Evolutionary conservation across 1,140 invertebrate species (phyloP).

Genomic region (Brachystomella parvula): DNA sequence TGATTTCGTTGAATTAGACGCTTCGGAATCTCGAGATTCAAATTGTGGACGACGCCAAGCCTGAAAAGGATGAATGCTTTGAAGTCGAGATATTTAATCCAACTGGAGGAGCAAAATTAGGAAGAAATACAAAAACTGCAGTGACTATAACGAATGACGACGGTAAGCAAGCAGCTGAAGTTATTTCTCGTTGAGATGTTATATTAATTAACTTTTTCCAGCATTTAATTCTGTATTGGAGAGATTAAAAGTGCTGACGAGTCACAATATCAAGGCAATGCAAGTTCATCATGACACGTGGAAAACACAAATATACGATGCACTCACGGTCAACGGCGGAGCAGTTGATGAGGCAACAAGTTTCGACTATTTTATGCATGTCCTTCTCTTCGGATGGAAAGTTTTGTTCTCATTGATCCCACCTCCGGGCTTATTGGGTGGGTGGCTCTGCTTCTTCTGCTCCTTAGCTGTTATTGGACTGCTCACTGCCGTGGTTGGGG

Average conservation of each 20-base stretch:
- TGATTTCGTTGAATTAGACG: constrained; percentile 37
- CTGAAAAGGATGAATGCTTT: constrained; percentile 60
- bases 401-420: constrained; percentile 31
- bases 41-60: constrained; percentile 54
- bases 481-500: constrained; percentile 54
- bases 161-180: constrained; percentile 43
- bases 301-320: constrained; percentile 52
- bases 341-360: constrained; percentile 52
- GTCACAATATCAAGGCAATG: constrained; percentile 52
- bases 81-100: constrained; percentile 53
- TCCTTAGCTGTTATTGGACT: constrained; percentile 53
- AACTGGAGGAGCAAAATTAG: constrained; percentile 51
- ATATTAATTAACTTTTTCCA: constrained; percentile 36
- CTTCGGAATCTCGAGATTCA: constrained; percentile 50
- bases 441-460: constrained; percentile 55
- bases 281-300: constrained; percentile 52
- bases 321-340: constrained; percentile 59
- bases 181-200: background rate
- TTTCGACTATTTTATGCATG: constrained; percentile 58
- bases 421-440: constrained; percentile 43
- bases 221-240: constrained; percentile 55
- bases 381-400: constrained; percentile 59
- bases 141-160: constrained; percentile 62
- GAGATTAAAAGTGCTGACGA: constrained; percentile 51
- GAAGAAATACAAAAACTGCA: constrained; percentile 51